Percentiles rank a stretch among this genome's conserved stretches.
Conservation (phyloP, 2,797 vertebrate species). For the Aphelocoma californica region DNA sequence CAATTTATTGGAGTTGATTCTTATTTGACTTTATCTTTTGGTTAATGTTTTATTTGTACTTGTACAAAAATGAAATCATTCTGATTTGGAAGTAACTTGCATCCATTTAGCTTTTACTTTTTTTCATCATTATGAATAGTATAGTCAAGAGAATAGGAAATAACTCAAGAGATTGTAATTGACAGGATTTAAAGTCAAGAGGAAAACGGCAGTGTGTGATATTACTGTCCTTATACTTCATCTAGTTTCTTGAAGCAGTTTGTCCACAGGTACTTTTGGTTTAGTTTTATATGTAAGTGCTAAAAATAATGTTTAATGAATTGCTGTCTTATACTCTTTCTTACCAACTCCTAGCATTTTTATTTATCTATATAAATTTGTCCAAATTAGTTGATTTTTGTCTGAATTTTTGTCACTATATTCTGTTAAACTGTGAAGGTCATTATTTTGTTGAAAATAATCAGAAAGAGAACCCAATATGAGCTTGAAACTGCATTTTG, state of each 20-base stretch:
- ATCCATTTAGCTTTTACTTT: not conserved
- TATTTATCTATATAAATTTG: not conserved
- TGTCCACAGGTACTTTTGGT: not conserved
- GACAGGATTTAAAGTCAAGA: not conserved
- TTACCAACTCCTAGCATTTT: not conserved
- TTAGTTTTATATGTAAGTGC: not conserved
- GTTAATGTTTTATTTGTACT: not conserved
- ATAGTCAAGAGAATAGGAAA: not conserved
- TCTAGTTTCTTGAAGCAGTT: not conserved
- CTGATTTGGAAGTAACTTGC: not conserved
- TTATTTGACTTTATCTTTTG: not conserved
- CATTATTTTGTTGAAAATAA: not conserved
- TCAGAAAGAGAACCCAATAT: not conserved
- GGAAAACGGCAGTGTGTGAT: not conserved
- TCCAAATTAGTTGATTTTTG: not conserved
- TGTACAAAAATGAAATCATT: not conserved
- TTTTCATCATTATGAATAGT: not conserved
- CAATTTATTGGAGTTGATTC: not conserved
- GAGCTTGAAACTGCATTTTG: not conserved
- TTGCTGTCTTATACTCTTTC: not conserved
- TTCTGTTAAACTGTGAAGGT: not conserved
- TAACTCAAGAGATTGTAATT: not conserved
- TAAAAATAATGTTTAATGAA: not conserved
- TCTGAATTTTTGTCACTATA: not conserved
- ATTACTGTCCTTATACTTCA: not conserved